Evolutionary conservation across 2,888 invertebrate species (phyloP).

Genomic region (Holacanthella duospinosa): DNA sequence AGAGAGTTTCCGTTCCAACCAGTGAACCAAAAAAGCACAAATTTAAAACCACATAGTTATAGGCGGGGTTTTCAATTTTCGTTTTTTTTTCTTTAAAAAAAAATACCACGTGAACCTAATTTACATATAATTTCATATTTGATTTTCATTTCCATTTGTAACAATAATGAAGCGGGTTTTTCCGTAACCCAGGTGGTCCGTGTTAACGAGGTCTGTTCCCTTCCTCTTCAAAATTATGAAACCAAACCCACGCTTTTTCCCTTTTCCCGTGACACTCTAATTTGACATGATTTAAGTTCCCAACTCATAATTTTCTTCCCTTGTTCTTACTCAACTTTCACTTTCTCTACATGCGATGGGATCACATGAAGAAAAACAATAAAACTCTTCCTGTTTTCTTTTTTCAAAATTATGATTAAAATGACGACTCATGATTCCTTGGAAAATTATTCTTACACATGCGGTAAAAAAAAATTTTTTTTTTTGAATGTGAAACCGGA

Average conservation of each 20-base stretch:
- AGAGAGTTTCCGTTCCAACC: no score
- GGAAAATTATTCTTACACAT: not conserved
- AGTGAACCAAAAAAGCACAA: no score
- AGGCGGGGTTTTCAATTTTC: no score
- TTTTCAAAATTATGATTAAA: not conserved
- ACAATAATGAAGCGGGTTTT: not conserved
- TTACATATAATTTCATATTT: not conserved
- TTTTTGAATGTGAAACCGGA: no score
- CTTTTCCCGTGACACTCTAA: constrained; percentile 13
- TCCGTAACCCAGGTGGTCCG: not conserved
- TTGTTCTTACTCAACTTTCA: not conserved
- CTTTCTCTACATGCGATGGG: not conserved
- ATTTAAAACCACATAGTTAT: no score
- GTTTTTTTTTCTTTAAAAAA: no score
- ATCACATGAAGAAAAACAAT: not conserved
- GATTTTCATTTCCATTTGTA: not conserved
- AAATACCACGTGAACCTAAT: not conserved
- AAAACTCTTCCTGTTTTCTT: not conserved
- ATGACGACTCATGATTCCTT: not conserved
- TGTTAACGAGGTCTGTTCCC: not conserved
- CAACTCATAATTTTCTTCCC: not conserved
- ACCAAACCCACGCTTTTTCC: no score
- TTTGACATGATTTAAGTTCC: constrained; percentile 16
- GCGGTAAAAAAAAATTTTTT: no score
- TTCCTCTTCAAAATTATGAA: not conserved